Base-by-base conservation (phyloP, 2,888 invertebrate genomes). In the Argyresthia goedartella region DNA sequence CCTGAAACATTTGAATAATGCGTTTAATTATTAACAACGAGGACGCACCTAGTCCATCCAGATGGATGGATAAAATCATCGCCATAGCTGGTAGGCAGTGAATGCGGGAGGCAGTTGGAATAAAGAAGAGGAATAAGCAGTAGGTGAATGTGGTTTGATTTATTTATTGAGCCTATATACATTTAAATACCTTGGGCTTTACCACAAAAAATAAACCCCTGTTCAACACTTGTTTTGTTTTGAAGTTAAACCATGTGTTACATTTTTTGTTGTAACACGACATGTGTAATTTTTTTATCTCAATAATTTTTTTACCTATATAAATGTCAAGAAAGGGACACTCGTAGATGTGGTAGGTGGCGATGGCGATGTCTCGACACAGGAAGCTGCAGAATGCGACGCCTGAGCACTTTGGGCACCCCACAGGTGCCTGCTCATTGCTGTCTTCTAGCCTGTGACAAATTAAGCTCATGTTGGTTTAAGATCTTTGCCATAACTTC, bases 311-410 rank as follows among this genome's bases (percentile, higher is more conserved):
- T 11, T 70, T 72, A 87, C 95, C 95, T 57, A 93, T 91, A 50
- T 95, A 88, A 8, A 95, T 78, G 59, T 92, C 92, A 62, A 92
- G 76, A 63, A 90, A 91, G 60, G 89, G 89, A 65, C 95, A 95
- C 73, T 95, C 95, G 65, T 89, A 91, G 36, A 84, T 78, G 70
- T 95, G 95, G 67, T 94, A 95, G 0, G 89, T 88, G 3, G 82
- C 69, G 1, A 90, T 62, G 0, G 94, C 94, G 1, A 70, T 69
- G 43, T 91, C 90, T 58, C 91, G 87, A 69, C 95, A 95, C 51
- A 81, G 74, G 0, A 81, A 63, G 1, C 89, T 88, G 68, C 95
- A 95, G 73, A 94, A 95, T 1, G 92, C 94, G 0, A 95, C 89
- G 44, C 91, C 92, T 0, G 92, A 91, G 69, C 95, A 95, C 10